These are phyloP conservation scores for Cliona cf. orientalis DNA, from an alignment of 37 sponge, comb jelly and placozoan genomes.

Conservation along the genomic window DNA sequence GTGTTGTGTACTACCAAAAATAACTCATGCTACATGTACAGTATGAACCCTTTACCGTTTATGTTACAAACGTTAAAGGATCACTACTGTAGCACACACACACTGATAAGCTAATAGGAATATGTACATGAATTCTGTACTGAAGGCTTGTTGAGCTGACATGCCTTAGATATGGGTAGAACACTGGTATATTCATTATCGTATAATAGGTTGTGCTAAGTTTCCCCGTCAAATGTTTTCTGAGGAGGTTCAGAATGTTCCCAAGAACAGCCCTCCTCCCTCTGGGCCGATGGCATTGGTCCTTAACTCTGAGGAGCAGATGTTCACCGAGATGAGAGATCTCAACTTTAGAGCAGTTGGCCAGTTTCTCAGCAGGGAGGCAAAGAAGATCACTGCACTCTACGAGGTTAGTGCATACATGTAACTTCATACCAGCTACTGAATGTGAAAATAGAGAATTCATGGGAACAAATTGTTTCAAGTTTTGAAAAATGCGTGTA, in stretches of 20 bases:
- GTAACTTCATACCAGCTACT: too few relatives aligned
- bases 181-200: too few relatives aligned
- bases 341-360: constrained; percentile 90
- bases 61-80: too few relatives aligned
- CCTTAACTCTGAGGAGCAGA: constrained; percentile 77
- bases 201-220: constrained; percentile 21
- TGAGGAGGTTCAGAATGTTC: constrained; percentile 66
- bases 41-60: too few relatives aligned
- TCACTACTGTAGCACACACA: too few relatives aligned
- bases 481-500: too few relatives aligned
- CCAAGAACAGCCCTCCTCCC: constrained; percentile 41
- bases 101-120: neutral
- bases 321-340: constrained; percentile 86
- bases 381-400: constrained; percentile 83
- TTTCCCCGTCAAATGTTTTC: constrained; percentile 81
- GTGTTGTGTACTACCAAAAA: too few relatives aligned
- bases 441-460: too few relatives aligned
- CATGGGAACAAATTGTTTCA: too few relatives aligned
- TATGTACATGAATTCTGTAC: neutral
- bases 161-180: too few relatives aligned
- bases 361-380: constrained; percentile 74
- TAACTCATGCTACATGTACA: too few relatives aligned
- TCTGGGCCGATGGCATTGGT: constrained; percentile 34
- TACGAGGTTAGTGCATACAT: constrained; percentile 59
- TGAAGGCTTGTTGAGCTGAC: too few relatives aligned